phyloP scores from a whole-genome alignment of 1,140 invertebrate species.

The Cherax quadricarinatus region DNA sequence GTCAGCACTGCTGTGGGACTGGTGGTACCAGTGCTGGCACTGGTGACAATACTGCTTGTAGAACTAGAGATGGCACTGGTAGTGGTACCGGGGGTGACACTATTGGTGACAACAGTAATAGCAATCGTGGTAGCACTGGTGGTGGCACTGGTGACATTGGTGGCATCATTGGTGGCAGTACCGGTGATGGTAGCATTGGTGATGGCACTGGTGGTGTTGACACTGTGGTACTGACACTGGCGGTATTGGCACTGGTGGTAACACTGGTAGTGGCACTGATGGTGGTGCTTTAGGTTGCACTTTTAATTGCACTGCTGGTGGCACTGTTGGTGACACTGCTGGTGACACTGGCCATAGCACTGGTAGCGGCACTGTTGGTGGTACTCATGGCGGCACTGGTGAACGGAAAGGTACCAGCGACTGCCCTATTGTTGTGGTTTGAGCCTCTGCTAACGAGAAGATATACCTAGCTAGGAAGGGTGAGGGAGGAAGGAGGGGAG shows the following conservation, averaged over 20 bases:
- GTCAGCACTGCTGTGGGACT: background rate
- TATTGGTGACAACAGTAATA: no score
- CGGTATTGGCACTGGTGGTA: background rate
- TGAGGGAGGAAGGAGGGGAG: background rate
- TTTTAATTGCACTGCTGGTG: background rate
- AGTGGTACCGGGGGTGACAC: background rate
- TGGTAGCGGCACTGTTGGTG: background rate
- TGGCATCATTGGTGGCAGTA: background rate
- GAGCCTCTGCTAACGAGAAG: background rate
- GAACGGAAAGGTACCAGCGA: background rate
- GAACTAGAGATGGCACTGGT: background rate
- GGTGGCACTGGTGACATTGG: background rate
- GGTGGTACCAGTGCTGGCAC: background rate
- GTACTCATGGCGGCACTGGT: background rate
- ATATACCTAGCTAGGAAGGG: background rate
- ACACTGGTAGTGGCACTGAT: background rate
- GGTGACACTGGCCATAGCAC: background rate
- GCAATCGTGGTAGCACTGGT: background rate
- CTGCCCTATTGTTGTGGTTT: background rate
- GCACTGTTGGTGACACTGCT: background rate
- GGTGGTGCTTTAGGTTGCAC: background rate
- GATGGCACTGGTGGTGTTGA: background rate
- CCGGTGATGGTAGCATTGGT: background rate
- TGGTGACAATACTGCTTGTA: background rate
- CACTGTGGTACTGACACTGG: background rate